Base-by-base conservation (phyloP, 2,888 invertebrate genomes). In the Trichacis sp. region DNA sequence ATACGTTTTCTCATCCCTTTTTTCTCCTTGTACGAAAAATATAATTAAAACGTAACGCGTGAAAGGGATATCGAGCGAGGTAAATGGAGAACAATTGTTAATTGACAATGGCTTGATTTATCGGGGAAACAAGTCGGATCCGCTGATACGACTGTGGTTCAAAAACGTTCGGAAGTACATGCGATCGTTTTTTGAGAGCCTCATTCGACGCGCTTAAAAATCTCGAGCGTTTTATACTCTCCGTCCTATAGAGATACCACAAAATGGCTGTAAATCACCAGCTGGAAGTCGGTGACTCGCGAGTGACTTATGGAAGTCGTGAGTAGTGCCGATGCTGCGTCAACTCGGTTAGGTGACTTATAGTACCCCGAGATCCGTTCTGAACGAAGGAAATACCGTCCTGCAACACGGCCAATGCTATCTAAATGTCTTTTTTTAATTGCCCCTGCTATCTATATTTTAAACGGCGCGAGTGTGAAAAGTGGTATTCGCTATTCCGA, bases 231-330 rank as follows among this genome's bases (percentile, higher is more conserved):
- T 51, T 51, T 54, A 56, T 53, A 30, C 33, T 19, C 47, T 40
- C 19, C 49, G 46, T 17, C 30, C 49, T 30, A 53, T 30, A 46
- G 38, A 62, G 64, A 65, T 65, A 63, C 60, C 49, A 51, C 58
- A 40, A 65, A 69, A 69, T 43, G 56, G 62, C 58, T 63, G 65
- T 72, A 72, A 72, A 72, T 70, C 72, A 70, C 60, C 42, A 33
- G 52, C 38, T 54, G 60, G 61, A 68, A 68, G 62, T 64, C 57
- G 61, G 63, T 43, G 61, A 65, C 62, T 70, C 58, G 67, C 72
- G 62, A 71, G 74, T 78, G 77, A 78, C 77, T 78, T 76, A 77
- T 77, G 77, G 77, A 77, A 77, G 76, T 75, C 77, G 77, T 77
- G 77, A 77, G 73, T 68, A 73, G 67, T 66, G 64, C 61, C 70